Conservation (phyloP, 2,797 vertebrate species). For the Echiichthys vipera region DNA sequence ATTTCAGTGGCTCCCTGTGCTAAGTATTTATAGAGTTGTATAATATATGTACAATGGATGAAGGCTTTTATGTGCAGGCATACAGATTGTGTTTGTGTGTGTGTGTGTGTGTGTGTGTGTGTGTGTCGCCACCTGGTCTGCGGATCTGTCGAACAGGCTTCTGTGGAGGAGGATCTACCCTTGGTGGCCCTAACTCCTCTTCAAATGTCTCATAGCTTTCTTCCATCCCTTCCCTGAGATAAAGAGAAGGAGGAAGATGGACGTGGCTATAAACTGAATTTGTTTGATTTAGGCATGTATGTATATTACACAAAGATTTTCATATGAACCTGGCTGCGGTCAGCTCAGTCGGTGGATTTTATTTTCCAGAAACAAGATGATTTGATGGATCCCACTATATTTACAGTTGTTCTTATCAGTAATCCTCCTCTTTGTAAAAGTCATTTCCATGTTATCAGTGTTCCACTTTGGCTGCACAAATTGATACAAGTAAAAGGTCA, state of each 20-base stretch:
- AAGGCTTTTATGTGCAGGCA: conserved; percentile 35
- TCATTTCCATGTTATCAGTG: conserved; percentile 9
- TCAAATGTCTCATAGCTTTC: conserved; percentile 85
- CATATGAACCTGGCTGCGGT: not conserved
- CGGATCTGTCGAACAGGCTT: conserved; percentile 76
- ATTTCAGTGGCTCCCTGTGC: conserved; percentile 64
- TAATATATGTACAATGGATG: conserved; percentile 39
- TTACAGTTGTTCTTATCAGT: conserved; percentile 3
- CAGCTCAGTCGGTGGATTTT: too few relatives aligned
- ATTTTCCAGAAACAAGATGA: conserved; percentile 20
- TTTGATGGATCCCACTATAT: not conserved
- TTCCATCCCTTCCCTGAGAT: conserved; percentile 71
- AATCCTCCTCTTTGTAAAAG: conserved; percentile 6
- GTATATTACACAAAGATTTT: not conserved
- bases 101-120: conserved; percentile 34
- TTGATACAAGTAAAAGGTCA: conserved; percentile 48
- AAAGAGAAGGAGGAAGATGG: not conserved
- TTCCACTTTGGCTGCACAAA: conserved; percentile 20
- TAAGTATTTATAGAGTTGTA: conserved; percentile 70
- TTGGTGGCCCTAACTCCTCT: conserved; percentile 78
- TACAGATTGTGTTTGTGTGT: conserved; percentile 36
- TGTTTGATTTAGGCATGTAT: not conserved
- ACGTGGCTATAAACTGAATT: conserved; percentile 1
- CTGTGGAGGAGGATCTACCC: conserved; percentile 73
- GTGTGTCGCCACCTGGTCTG: conserved; percentile 75